Evolutionary conservation across 1,140 invertebrate genomes (phyloP).

Genomic region (Samia ricini): DNA sequence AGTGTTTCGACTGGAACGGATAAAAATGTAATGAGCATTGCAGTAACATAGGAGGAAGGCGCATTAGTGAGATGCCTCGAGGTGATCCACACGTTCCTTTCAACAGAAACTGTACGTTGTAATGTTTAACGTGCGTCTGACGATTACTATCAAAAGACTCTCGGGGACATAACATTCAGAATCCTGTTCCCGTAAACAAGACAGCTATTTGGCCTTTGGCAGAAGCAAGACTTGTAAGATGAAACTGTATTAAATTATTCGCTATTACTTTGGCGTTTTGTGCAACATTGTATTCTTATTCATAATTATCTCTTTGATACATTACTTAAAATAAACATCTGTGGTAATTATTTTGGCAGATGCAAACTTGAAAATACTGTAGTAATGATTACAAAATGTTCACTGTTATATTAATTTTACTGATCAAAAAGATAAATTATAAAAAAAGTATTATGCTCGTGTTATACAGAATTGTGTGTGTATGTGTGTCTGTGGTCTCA

Average conservation of each 20-base stretch:
- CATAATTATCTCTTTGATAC: too few relatives aligned
- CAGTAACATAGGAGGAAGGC: constrained; percentile 26
- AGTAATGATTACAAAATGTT: too few relatives aligned
- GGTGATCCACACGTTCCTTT: constrained; percentile 58
- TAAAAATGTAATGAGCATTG: constrained; percentile 62
- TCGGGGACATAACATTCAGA: constrained; percentile 58
- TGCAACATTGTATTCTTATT: too few relatives aligned
- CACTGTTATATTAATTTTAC: too few relatives aligned
- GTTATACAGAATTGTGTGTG: too few relatives aligned
- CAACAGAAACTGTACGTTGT: constrained; percentile 69
- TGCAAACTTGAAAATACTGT: too few relatives aligned
- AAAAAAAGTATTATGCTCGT: too few relatives aligned
- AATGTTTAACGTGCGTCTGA: constrained; percentile 62
- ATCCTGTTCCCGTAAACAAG: constrained; percentile 64
- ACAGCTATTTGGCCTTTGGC: constrained; percentile 63
- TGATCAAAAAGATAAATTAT: too few relatives aligned
- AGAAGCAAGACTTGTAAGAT: constrained; percentile 29
- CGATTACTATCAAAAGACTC: constrained; percentile 50
- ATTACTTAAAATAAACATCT: too few relatives aligned
- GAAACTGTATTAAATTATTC: neutral
- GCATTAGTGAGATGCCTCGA: constrained; percentile 39
- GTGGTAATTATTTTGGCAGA: too few relatives aligned
- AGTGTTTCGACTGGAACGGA: constrained; percentile 47
- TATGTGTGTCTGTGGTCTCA: too few relatives aligned
- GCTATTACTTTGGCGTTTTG: neutral